Evolutionary conservation across 2,113 vertebrate species (phyloP), one percentile per base, ranked within the genome.

Genomic region (Pseudorectes ferrugineus): DNA sequence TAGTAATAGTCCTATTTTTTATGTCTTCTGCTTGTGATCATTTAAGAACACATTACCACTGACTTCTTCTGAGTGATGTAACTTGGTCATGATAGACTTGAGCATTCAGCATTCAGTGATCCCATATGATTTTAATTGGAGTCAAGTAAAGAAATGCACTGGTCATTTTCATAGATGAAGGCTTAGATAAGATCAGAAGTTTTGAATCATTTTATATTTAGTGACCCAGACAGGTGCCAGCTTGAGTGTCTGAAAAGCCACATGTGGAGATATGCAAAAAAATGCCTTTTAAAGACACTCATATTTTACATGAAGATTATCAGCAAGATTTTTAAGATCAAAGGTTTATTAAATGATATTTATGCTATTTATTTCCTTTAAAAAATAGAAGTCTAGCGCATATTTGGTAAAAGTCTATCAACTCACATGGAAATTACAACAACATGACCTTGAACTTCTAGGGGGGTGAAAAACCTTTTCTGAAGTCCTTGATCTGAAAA

Each of bases 71-170:
- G 25, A 93, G 43, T 91, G 48, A 61, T 66, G 70, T 80, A 88
- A 87, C 92, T 91, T 92, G 66, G 72, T 79, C 70, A 48, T 22
- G 42, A 57, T 13, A 42, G 36, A 42, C 49, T 77, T 93, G 48
- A 54, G 38, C 49, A 95, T 89, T 86, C 68, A 94, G 19, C 6
- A 7, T 88, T 92, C 89, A 85, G 3, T 45, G 54, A 70, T 57
- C 16, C 68, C 82, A 79, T 94, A 83, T 96, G 91, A 85, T 97
- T 97, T 96, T 85, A 83, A 92, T 52, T 96, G 89, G 33, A 95
- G 49, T 89, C 72, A 93, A 83, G 59, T 88, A 90, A 92, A 93
- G 77, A 94, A 95, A 81, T 67, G 16, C 31, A 22, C 33, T 73
- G 23, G 63, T 88, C 52, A 42, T 95, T 95, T 96, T 94, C 78